Evolutionary conservation across 1,140 invertebrate genomes (phyloP), one percentile per base, ranked within the genome.

Genomic region (Bilobella aurantiaca): DNA sequence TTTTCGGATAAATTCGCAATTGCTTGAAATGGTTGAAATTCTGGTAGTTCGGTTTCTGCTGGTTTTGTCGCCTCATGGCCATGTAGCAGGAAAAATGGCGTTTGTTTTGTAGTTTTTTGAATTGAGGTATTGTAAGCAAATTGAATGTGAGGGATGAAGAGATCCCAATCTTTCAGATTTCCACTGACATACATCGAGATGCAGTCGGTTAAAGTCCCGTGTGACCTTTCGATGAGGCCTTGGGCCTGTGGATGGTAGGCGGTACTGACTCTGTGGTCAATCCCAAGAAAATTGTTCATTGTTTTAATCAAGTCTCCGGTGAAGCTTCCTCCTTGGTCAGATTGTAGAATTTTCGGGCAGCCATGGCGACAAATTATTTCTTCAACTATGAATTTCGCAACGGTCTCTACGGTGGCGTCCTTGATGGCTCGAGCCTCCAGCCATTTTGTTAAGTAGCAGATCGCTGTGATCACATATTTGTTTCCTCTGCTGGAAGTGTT

Each of bases 161-260:
- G 53, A 64, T 77, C 73, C 77, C 75, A 77, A 53, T 77, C 68
- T 28, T 58, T 63, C 61, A 72, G 70, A 8, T 69, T 68, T 62
- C 66, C 49, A 14, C 72, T 66, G 2, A 63, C 56, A 62, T 72
- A 75, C 53, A 74, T 65, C 32, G 71, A 34, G 27, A 62, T 62
- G 34, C 31, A 37, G 16, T 62, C 49, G 8, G 49, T 56, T 23
- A 64, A 14, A 18, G 62, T 64, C 1, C 3, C 0, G 58, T 62
- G 46, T 16, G 16, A 32, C 46, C 32, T 58, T n/a, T 66, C 65
- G 0, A 56, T 32, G 16, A 56, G 18, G 1, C 30, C 31, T 0
- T 56, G 25, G 0, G 18, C 1, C 3, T 23, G 1, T 1, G 14
- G 32, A 23, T 31, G 25, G 31, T 66, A 62, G 21, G 47, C 21